These are phyloP conservation scores for Bubalus kerabau DNA, from an alignment of 2,113 vertebrate species.

Conservation along the genomic window DNA sequence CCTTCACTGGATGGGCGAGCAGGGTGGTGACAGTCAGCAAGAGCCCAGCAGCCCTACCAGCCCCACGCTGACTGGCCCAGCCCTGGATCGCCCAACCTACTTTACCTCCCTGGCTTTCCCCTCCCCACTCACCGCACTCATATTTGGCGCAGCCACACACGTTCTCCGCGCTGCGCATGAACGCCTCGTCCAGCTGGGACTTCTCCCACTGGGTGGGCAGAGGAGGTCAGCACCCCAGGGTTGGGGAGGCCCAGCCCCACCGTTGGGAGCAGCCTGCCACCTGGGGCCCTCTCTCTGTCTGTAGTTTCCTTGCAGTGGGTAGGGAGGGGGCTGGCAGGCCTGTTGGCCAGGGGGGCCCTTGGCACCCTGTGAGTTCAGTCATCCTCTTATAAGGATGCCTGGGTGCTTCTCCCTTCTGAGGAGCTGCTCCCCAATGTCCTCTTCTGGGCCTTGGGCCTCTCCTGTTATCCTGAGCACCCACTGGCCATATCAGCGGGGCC, in stretches of 20 bases:
- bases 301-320: not conserved
- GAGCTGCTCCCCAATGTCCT: not conserved
- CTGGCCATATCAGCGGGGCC: not conserved
- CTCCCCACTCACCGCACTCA: slow-evolving; percentile 87
- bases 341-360: not conserved
- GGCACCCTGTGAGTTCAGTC: not conserved
- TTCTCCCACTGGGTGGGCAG: slow-evolving; percentile 86
- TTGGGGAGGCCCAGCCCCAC: not conserved
- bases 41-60: fast-evolving
- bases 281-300: not conserved
- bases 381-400: not conserved
- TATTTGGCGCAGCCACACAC: slow-evolving; percentile 90
- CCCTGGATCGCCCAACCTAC: fast-evolving
- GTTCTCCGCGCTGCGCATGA: slow-evolving; percentile 85
- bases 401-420: not conserved
- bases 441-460: not conserved
- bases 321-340: not conserved
- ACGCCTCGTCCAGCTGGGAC: slow-evolving; percentile 86
- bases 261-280: not conserved
- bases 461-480: not conserved
- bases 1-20: slow-evolving; percentile 83
- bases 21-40: not conserved
- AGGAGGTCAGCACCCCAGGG: not conserved
- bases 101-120: fast-evolving
- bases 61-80: not conserved